These are phyloP conservation scores for Bombus pyrosoma DNA, from an alignment of 1,140 invertebrate genomes.

Conservation along the genomic window DNA sequence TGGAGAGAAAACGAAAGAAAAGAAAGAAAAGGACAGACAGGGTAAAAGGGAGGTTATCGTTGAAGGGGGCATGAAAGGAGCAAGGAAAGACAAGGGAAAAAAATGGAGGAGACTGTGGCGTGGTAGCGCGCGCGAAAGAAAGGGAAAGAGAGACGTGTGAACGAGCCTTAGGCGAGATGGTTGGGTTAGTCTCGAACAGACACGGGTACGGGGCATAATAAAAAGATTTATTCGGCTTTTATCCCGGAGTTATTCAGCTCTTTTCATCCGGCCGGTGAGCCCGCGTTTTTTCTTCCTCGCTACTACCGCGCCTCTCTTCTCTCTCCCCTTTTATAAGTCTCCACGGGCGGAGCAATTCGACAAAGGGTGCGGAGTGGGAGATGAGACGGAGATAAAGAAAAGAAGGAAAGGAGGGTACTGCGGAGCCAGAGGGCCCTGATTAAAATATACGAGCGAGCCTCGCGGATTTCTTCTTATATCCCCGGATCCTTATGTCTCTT, in stretches of 20 bases:
- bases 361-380: slow-evolving; percentile 54
- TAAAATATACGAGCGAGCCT: slow-evolving; percentile 81
- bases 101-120: slow-evolving; percentile 21
- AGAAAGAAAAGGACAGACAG: neutral
- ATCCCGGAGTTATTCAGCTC: slow-evolving; percentile 82
- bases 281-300: slow-evolving; percentile 68
- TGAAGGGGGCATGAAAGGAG: slow-evolving; percentile 45
- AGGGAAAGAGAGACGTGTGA: slow-evolving; percentile 53
- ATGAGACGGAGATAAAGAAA: slow-evolving; percentile 65
- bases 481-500: slow-evolving; percentile 63
- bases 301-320: slow-evolving; percentile 47
- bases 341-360: slow-evolving; percentile 68
- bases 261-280: slow-evolving; percentile 77
- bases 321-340: slow-evolving; percentile 72
- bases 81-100: slow-evolving; percentile 20
- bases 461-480: slow-evolving; percentile 79
- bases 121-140: slow-evolving; percentile 41
- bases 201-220: slow-evolving; percentile 80
- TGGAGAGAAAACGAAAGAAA: too few species aligned
- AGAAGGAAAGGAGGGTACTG: slow-evolving; percentile 55
- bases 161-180: slow-evolving; percentile 63
- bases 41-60: slow-evolving; percentile 28
- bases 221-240: slow-evolving; percentile 83
- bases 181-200: slow-evolving; percentile 69
- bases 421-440: slow-evolving; percentile 74